phyloP scores from a whole-genome alignment of 37 sponge, comb jelly and placozoan genomes.

The Amphimedon queenslandica region DNA sequence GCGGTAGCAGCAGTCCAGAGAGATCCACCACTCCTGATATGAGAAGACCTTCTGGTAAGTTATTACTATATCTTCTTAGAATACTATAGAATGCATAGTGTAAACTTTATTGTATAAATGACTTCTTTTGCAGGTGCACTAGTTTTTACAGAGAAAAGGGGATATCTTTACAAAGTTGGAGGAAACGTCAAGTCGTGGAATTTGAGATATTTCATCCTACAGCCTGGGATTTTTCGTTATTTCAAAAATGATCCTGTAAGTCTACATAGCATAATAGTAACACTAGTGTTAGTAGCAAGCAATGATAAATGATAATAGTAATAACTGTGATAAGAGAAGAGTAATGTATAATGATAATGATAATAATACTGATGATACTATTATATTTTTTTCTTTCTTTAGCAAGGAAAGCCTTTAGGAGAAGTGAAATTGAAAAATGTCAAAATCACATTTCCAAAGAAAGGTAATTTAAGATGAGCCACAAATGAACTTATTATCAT shows the following conservation, averaged over 20 bases:
- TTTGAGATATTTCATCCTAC: conserved; percentile 71
- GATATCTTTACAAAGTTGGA: conserved; percentile 81
- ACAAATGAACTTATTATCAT: no score
- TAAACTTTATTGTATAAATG: no score
- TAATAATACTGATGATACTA: neutral
- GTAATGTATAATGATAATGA: no score
- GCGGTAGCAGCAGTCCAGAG: no score
- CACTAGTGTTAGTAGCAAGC: neutral
- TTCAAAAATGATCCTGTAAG: conserved; percentile 49
- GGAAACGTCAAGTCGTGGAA: conserved; percentile 75
- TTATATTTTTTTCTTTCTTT: neutral
- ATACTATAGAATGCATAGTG: no score
- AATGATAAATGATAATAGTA: neutral
- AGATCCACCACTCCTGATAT: neutral
- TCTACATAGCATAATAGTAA: neutral
- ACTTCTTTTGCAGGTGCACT: no score
- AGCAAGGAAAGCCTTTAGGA: conserved; percentile 47
- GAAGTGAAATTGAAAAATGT: conserved; percentile 79
- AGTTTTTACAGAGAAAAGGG: conserved; percentile 67
- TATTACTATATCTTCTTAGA: no score
- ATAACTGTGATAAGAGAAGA: no score
- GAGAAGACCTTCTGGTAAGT: conserved; percentile 10
- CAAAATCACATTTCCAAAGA: conserved; percentile 31
- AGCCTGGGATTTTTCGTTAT: conserved; percentile 78
- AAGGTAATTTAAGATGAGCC: conserved; percentile 46